These are phyloP conservation scores for Diachrysia chrysitis DNA, from an alignment of 2,888 invertebrate genomes.

Conservation along the genomic window DNA sequence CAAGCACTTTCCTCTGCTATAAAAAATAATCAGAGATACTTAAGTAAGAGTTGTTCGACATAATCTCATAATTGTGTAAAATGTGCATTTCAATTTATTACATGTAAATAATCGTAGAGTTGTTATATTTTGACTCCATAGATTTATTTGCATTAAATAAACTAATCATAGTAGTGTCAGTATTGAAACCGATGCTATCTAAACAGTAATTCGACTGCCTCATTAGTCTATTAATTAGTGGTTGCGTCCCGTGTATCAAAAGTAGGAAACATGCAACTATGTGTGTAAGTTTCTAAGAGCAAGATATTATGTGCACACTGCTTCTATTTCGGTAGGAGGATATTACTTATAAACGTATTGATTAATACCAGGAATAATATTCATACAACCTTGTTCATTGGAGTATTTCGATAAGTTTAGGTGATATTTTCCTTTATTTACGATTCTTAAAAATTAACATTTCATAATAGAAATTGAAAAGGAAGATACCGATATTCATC, in stretches of 20 bases:
- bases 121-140: no score
- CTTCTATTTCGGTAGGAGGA: not conserved
- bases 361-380: not conserved
- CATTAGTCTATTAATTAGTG: constrained; percentile 2
- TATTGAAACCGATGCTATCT: not conserved
- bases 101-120: no score
- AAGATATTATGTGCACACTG: not conserved
- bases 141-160: no score
- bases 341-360: not conserved
- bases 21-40: no score
- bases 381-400: not conserved
- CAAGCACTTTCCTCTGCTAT: no score
- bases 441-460: no score
- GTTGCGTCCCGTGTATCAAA: not conserved
- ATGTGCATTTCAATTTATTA: no score
- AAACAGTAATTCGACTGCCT: not conserved
- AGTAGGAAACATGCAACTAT: not conserved
- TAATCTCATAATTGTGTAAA: no score
- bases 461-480: no score
- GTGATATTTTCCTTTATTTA: not conserved
- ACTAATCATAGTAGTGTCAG: no score
- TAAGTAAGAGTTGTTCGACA: no score
- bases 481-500: no score
- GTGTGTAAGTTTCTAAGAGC: not conserved
- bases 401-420: not conserved